Conservation (phyloP, 2,888 invertebrate species). For the Monopis laevigella region DNA sequence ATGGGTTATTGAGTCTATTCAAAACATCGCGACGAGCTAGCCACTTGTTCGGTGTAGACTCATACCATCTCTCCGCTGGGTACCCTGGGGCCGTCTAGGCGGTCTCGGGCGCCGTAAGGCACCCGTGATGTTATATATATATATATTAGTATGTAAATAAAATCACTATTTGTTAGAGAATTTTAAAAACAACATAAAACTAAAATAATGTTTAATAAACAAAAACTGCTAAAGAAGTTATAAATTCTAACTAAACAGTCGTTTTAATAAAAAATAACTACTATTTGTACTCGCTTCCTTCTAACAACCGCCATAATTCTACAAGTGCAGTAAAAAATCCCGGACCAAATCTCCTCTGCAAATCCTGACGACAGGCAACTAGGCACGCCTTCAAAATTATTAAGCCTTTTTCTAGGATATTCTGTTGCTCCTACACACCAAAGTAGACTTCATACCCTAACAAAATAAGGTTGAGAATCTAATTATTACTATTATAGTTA, state of each 20-base stretch:
- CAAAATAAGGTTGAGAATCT: slow-evolving; percentile 16
- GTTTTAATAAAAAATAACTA: background rate
- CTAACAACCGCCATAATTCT: slow-evolving; percentile 4
- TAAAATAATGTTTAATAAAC: background rate
- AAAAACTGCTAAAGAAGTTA: background rate
- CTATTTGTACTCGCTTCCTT: background rate
- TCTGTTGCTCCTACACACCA: background rate
- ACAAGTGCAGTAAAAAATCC: slow-evolving; percentile 53
- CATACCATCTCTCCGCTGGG: too few species aligned
- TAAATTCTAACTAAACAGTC: background rate
- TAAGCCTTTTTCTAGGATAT: slow-evolving; percentile 38
- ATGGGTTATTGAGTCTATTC: too few species aligned
- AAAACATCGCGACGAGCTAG: too few species aligned
- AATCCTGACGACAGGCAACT: slow-evolving; percentile 55
- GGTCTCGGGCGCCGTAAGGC: too few species aligned
- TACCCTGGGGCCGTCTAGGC: too few species aligned
- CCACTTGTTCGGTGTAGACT: too few species aligned
- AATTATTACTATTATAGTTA: background rate
- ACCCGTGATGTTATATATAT: too few species aligned
- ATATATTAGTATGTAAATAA: too few species aligned
- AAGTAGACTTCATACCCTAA: background rate
- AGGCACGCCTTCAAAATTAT: slow-evolving; percentile 61
- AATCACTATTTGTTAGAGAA: too few species aligned
- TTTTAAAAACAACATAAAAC: too few species aligned
- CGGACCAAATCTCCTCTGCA: slow-evolving; percentile 39